Percentiles rank a stretch among this genome's conserved stretches.
Evolutionary conservation across 2,888 invertebrate species (phyloP).

Genomic region (Drosophila ezoana): DNA sequence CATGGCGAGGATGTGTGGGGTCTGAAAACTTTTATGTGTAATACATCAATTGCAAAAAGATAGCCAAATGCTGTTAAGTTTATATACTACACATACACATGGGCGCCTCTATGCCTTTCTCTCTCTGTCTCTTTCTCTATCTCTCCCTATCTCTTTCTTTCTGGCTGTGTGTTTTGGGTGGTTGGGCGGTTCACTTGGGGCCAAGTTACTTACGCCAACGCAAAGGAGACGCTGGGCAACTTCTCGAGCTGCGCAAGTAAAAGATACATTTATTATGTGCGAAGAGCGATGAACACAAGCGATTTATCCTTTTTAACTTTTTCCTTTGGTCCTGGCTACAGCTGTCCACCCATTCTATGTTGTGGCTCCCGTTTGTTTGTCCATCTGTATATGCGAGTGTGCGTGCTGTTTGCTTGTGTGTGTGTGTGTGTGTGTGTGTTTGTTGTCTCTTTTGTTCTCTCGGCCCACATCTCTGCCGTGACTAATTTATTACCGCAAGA

Average conservation of each 20-base stretch:
- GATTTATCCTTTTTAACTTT: conserved; percentile 83
- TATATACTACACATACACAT: conserved; percentile 71
- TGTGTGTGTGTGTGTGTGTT: conserved; percentile 22
- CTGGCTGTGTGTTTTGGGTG: conserved; percentile 22
- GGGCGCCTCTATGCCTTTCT: conserved; percentile 10
- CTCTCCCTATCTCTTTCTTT: conserved; percentile 14
- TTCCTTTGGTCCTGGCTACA: conserved; percentile 53
- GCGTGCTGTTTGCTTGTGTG: conserved; percentile 1
- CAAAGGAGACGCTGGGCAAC: conserved; percentile 41
- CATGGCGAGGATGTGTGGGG: conserved; percentile 56
- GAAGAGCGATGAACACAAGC: conserved; percentile 83
- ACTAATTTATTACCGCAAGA: conserved; percentile 75
- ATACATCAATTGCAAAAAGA: conserved; percentile 84
- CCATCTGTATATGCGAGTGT: conserved; percentile 15
- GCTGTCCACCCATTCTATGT: conserved; percentile 53
- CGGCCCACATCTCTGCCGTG: conserved; percentile 69
- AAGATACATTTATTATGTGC: conserved; percentile 83
- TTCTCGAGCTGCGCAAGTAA: conserved; percentile 76
- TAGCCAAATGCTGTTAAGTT: conserved; percentile 82
- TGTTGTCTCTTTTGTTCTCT: conserved; percentile 43
- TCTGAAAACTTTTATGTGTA: conserved; percentile 81
- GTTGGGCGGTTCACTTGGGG: conserved; percentile 46
- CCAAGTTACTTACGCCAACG: conserved; percentile 72
- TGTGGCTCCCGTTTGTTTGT: conserved; percentile 38
- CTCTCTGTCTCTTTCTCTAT: conserved; percentile 4